Base-by-base conservation (phyloP, 1,140 invertebrate genomes). In the Papilio polytes region DNA sequence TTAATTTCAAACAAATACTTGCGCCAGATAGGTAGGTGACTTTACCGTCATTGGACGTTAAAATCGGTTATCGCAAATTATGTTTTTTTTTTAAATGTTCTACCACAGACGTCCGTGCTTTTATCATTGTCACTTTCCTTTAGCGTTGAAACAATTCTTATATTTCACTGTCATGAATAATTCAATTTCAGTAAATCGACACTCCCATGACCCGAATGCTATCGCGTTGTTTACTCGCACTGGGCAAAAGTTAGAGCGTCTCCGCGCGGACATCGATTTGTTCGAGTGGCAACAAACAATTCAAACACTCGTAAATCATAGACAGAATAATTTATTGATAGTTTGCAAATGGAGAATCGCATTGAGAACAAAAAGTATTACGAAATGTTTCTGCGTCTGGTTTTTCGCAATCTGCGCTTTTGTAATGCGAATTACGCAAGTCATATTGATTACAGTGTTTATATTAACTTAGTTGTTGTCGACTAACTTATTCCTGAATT, bases 261-360 rank as follows among this genome's bases (percentile, higher is more conserved):
- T 76, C 74, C 44, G 53, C 41, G 26, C n/a, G 20, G 46, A 46
- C 20, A 76, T 76, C 74, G 74, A 76, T 76, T 76, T 76, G 44
- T 76, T 76, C 46, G 20, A 76, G 74, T 76, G 44, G 74, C 20
- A 53, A 76, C 41, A 76, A 76, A 76, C 74, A 48, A 76, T 76
- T 76, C 74, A 26, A 51, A 76, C n/a, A 46, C n/a, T 76, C 74
- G 46, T 51, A 76, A 51, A 51, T 76, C 74, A 76, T 76, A 46
- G 44, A 44, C 20, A 51, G 44, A 44, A 51, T 76, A 76, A 76
- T 76, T 76, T 76, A 76, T 76, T 51, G 74, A 76, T 53, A 76
- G 41, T 51, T 51, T 13, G 46, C 46, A 76, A 76, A 76, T 76
- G 44, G 74, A 76, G 44, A 76, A 76, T 48, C 12, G 46, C 51